Evolutionary conservation across 2,797 vertebrate genomes (phyloP), one percentile per base, ranked within the genome.

Genomic region (Ptychobarbus kaznakovi): DNA sequence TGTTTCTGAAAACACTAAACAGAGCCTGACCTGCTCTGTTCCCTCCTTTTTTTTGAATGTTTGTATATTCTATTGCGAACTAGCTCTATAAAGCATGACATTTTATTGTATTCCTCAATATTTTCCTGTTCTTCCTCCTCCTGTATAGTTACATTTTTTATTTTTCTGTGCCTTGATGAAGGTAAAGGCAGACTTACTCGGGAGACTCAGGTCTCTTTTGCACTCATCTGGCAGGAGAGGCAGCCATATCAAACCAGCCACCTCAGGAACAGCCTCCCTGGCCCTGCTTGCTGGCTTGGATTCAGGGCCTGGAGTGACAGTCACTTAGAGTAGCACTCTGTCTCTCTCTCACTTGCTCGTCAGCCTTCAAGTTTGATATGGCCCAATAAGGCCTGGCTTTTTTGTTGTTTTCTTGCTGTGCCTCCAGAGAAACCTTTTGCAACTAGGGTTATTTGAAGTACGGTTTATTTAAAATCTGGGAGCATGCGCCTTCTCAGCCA

Each of bases 381-480:
- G 66, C 68, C 78, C 51, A 75, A 40, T 51, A 87, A 81, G 40
- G 40, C 53, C 32, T 42, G 58, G 7, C 20, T 32, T 81, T 42
- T 69, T 28, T 56, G 61, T 70, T 58, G 4, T 22, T 46, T 38
- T 81, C 56, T 76, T 86, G 16, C 69, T 61, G 40, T 63, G 51
- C 72, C 65, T 70, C 78, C 63, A 81, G 78, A 87, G 77, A 76
- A 53, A 70, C 40, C 82, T 81, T 83, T 87, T 84, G 76, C 69
- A 40, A 25, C 42, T 58, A 73, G 42, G 42, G 70, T 77, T 84
- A 65, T 83, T 77, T 84, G 82, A 87, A 87, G 82, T 70, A 28
- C n/a, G 88, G 92, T 93, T 95, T 92, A 95, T 94, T 95, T 91
- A 93, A 93, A 95, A 95, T 94, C 94, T 90, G 90, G 85, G 91